phyloP scores from a whole-genome alignment of 1,140 invertebrate genomes.

The Lasioglossum albipes region DNA sequence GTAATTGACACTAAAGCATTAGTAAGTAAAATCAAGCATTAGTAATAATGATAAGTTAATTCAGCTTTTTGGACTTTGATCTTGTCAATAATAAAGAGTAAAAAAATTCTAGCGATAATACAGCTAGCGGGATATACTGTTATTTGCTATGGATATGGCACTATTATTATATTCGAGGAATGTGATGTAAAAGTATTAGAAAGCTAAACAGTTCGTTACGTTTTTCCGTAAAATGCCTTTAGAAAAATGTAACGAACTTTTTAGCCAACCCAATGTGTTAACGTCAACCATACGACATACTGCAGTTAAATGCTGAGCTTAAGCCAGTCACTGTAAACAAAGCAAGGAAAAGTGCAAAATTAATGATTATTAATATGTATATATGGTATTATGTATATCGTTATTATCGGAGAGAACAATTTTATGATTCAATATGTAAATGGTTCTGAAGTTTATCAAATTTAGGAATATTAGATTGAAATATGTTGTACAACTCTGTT shows the following conservation, averaged over 20 bases:
- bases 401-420: not conserved
- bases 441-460: slow-evolving; percentile 13
- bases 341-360: slow-evolving; percentile 58
- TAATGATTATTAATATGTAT: slow-evolving; percentile 19
- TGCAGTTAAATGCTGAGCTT: slow-evolving; percentile 79
- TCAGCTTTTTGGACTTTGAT: not conserved
- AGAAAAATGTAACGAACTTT: too few species aligned
- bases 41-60: slow-evolving; percentile 17
- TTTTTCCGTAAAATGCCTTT: too few species aligned
- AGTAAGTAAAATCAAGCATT: not conserved
- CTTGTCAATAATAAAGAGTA: not conserved
- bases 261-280: not conserved
- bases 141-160: not conserved
- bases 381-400: not conserved
- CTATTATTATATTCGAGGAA: slow-evolving; percentile 1
- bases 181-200: not conserved
- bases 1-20: slow-evolving; percentile 14
- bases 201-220: too few species aligned
- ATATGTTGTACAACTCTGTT: slow-evolving; percentile 45
- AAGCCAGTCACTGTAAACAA: slow-evolving; percentile 78
- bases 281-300: slow-evolving; percentile 72
- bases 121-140: not conserved
- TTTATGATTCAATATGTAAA: slow-evolving; percentile 4
- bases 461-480: slow-evolving; percentile 39
- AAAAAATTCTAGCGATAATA: not conserved